Evolutionary conservation across 2,888 invertebrate genomes (phyloP).

Genomic region (Panzeria rudis): DNA sequence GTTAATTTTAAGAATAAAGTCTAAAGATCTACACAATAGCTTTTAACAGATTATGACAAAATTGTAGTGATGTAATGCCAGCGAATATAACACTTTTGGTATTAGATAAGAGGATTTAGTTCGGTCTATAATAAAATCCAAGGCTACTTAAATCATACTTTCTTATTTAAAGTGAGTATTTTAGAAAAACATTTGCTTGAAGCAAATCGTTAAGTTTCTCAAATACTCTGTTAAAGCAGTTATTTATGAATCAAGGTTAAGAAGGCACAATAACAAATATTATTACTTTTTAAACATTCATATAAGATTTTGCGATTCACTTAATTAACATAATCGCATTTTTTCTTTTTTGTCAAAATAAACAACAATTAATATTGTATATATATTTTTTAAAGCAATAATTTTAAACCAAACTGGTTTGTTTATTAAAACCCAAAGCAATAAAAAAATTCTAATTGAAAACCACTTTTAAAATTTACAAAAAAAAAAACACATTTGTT

Average conservation of each 20-base stretch:
- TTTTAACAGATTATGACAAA: slow-evolving; percentile 28
- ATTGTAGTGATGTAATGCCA: background rate
- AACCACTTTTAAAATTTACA: background rate
- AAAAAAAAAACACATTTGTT: background rate
- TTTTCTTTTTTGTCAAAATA: background rate
- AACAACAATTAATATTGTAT: background rate
- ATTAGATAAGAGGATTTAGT: background rate
- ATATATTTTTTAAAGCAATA: background rate
- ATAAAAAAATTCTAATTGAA: background rate
- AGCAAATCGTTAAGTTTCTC: background rate
- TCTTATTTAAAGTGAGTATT: background rate
- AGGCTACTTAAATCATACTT: background rate
- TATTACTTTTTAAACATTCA: background rate
- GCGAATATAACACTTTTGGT: background rate
- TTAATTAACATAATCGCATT: slow-evolving; percentile 12
- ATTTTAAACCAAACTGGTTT: slow-evolving; percentile 21
- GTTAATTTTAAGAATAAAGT: slow-evolving; percentile 37
- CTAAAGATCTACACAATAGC: slow-evolving; percentile 18
- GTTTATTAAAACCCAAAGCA: background rate
- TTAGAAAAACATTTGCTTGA: too few relatives aligned
- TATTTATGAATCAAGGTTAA: background rate
- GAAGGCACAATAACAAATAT: background rate
- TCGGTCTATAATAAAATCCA: background rate
- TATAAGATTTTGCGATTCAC: background rate
- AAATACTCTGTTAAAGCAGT: background rate